Conservation (phyloP, 2,888 invertebrate genomes). For the Troides helena region DNA sequence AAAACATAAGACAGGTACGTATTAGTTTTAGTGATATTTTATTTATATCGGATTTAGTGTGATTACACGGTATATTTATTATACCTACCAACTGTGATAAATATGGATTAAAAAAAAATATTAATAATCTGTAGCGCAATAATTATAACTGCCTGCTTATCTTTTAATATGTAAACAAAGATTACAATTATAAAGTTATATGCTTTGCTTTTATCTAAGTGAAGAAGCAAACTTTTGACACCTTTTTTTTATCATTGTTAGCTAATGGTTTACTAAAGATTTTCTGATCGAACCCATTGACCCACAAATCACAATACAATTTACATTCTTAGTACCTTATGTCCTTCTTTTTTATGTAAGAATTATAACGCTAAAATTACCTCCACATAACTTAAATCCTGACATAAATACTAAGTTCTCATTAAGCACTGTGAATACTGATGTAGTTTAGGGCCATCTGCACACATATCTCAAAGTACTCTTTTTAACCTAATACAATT, state of each 20-base stretch:
- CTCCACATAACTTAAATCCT: background rate
- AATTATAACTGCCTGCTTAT: background rate
- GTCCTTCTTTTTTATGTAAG: background rate
- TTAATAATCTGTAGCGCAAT: background rate
- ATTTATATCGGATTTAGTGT: background rate
- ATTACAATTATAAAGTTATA: background rate
- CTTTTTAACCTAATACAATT: too few relatives aligned
- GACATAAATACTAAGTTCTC: background rate
- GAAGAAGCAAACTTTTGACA: background rate
- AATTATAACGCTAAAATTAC: background rate
- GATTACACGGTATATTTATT: constrained; percentile 14
- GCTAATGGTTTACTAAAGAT: background rate
- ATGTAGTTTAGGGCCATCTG: too few relatives aligned
- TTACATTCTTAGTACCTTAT: background rate
- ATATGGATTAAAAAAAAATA: background rate
- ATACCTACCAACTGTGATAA: background rate
- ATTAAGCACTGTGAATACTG: background rate
- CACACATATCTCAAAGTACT: too few relatives aligned
- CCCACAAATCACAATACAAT: background rate
- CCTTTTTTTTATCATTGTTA: background rate
- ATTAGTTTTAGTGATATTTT: background rate
- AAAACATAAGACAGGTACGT: constrained; percentile 21
- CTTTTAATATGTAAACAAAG: background rate
- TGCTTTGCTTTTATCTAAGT: background rate
- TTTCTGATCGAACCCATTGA: background rate